Base-by-base conservation (phyloP, 2,797 vertebrate species). In the Chaetophractus vellerosus region DNA sequence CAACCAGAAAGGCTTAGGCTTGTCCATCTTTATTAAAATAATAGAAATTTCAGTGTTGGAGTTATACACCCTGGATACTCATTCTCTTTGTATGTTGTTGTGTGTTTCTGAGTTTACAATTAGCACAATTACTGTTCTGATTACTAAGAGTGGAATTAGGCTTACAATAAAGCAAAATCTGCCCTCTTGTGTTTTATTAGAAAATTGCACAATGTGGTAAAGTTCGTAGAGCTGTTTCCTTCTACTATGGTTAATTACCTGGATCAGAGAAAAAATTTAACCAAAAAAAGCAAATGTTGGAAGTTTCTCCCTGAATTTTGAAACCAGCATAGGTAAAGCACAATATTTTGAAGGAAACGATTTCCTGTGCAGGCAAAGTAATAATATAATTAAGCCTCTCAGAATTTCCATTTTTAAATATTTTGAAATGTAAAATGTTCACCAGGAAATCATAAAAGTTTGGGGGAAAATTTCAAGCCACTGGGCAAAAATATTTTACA, bases 121-220 rank as follows among this genome's bases (percentile, higher is more conserved):
- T 31, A 93, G 3, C 38, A 24, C 4, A 80, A 10, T 4, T 33
- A n/a, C 18, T 63, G 5, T 26, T 52, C 38, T 84, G 85, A 75
- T 88, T 84, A 61, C 14, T 28, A 4, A 75, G 66, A 15, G 24
- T 3, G 36, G 16, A 66, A 78, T 31, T 61, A 82, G 38, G 59
- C 38, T 91, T 6, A 16, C 83, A 94, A 16, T 64, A 96, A 95
- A 96, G 69, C 80, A 95, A 95, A 97, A 94, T 76, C 88, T 97
- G 98, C 98, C 98, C 98, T 98, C 98, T 98, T 48, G 98, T 93
- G 98, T 97, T 88, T 72, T 52, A 4, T 76, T 80, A 48, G 68
- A 96, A 98, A 97, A 98, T 94, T 94, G 96, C 98, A 91, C 64
- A 59, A 41, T 24, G 1, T 38, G 18, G 4, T 48, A 24, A 81